Evolutionary conservation across 2,113 vertebrate species (phyloP).

Genomic region (Dicerorhinus sumatrensis): DNA sequence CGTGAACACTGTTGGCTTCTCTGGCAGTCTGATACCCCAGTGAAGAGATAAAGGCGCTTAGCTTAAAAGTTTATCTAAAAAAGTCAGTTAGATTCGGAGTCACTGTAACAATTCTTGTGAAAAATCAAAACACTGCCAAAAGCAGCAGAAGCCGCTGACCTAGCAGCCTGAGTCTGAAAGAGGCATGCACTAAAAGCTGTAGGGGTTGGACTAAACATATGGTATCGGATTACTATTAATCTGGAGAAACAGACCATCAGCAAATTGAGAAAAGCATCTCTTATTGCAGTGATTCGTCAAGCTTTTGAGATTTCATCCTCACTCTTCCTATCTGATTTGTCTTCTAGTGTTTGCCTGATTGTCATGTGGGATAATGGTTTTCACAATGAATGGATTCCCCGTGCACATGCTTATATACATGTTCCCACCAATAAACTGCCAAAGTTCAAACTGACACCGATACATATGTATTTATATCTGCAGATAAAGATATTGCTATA

Average conservation of each 20-base stretch:
- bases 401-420: constrained; percentile 37
- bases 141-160: constrained; percentile 45
- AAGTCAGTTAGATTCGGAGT: constrained; percentile 59
- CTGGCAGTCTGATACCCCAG: background rate
- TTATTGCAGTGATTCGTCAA: constrained; percentile 63
- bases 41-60: constrained; percentile 43
- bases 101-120: constrained; percentile 69
- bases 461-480: background rate
- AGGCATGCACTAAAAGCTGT: background rate
- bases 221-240: constrained; percentile 46
- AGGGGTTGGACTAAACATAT: constrained; percentile 38
- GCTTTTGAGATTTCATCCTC: constrained; percentile 77
- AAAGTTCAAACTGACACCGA: background rate
- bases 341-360: constrained; percentile 73
- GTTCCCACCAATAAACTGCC: background rate
- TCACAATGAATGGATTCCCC: constrained; percentile 10
- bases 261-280: constrained; percentile 72
- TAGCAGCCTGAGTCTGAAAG: background rate
- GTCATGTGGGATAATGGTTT: constrained; percentile 50
- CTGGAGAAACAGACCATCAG: constrained; percentile 62
- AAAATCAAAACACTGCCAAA: constrained; percentile 74
- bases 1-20: background rate
- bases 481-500: background rate
- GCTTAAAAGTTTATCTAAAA: constrained; percentile 66
- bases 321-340: constrained; percentile 76